Evolutionary conservation across 53 echinoderm and acorn worm genomes (phyloP), one percentile per base, ranked within the genome.

Genomic region (Holothuria leucospilota): DNA sequence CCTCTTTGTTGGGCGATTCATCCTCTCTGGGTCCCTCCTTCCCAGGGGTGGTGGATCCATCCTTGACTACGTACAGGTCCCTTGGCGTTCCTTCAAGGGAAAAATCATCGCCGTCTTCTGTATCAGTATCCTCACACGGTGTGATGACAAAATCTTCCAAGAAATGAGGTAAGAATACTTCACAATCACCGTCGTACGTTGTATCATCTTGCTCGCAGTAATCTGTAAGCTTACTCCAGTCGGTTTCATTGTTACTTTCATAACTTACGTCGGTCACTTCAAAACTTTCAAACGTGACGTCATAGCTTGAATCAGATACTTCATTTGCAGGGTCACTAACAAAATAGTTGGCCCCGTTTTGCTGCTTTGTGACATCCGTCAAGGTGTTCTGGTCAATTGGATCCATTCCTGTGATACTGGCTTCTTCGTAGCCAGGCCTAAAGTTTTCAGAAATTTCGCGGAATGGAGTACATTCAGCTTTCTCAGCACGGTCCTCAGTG

Each of bases 101-200:
- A 53, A 28, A 21, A 6, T 78, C 78, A 23, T 78, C 78, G 23
- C 78, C 78, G 6, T 78, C 78, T 6, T 80, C 80, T 18, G 59
- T 80, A 20, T 80, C 80, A 12, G 80, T 56, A 61, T 80, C 80
- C 20, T 59, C 62, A 38, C 80, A 80, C 38, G 80, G 80, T 59
- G 80, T 80, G 30, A 80, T 80, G 60, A 80, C 80, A 29, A 80
- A 80, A 56, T 80, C 61, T 23, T 80, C 60, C 10, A 59, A 27
- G 7, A 58, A 53, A 23, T 49, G 11, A 60, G 20, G 60, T 7
- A 38, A 59, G 26, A 51, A 29, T 20, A 28, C 39, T 0, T 59
- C 80, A 29, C 56, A 15, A 20, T 27, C 29, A 2, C 10, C 13
- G 20, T 60, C 80, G 12, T 26, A 80, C 24, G 1, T 30, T 34